A percentile compares a stretch with the other conserved stretches of the same genome.
Evolutionary conservation across 2,888 invertebrate genomes (phyloP).

Genomic region (Idaea aversata): DNA sequence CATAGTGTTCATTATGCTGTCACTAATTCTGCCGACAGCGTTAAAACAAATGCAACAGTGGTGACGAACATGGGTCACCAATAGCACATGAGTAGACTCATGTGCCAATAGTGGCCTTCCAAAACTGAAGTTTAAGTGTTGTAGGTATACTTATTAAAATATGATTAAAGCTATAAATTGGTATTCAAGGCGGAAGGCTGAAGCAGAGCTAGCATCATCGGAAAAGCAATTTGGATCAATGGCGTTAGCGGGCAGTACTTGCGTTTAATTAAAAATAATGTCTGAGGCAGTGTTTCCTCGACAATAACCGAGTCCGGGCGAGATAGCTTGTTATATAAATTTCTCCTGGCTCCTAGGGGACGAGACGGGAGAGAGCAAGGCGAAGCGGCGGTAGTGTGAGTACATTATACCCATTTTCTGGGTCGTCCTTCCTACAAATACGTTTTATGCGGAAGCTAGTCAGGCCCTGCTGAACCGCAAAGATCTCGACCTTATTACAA

Average conservation of each 20-base stretch:
- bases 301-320: slow-evolving; percentile 75
- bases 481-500: slow-evolving; percentile 46
- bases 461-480: slow-evolving; percentile 40
- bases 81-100: too few relatives aligned
- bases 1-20: too few relatives aligned
- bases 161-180: not conserved
- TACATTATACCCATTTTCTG: slow-evolving; percentile 81
- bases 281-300: slow-evolving; percentile 71
- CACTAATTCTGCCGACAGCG: not conserved
- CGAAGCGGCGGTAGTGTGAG: slow-evolving; percentile 76
- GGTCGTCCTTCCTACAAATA: slow-evolving; percentile 81
- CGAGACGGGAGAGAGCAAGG: slow-evolving; percentile 71
- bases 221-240: slow-evolving; percentile 52
- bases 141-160: not conserved
- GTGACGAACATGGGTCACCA: too few relatives aligned
- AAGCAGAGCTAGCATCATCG: slow-evolving; percentile 25
- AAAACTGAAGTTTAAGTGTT: not conserved
- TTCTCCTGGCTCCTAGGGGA: slow-evolving; percentile 77
- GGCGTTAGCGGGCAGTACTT: slow-evolving; percentile 59
- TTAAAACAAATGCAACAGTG: not conserved
- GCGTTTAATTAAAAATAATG: slow-evolving; percentile 78
- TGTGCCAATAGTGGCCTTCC: not conserved
- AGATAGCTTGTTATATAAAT: slow-evolving; percentile 80
- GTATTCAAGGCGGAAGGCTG: not conserved
- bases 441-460: slow-evolving; percentile 80